These are phyloP conservation scores for Micrastur ruficollis DNA, from an alignment of 2,797 vertebrate genomes.

Conservation along the genomic window DNA sequence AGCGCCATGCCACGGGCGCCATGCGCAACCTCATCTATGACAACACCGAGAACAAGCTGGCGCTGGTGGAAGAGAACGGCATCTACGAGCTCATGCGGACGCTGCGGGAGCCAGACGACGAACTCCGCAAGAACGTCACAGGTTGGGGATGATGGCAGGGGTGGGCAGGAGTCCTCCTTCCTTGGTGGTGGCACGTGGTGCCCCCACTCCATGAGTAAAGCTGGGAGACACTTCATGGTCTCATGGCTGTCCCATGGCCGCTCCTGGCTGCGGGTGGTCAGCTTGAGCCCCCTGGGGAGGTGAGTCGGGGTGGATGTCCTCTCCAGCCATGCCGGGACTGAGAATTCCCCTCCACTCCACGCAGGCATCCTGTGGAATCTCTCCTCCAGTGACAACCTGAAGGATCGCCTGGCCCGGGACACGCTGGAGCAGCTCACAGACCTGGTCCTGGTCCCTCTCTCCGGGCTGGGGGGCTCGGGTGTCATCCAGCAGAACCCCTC, in stretches of 20 bases:
- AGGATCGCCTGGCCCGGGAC: conserved; percentile 86
- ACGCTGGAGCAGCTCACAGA: conserved; percentile 82
- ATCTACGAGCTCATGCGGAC: conserved; percentile 84
- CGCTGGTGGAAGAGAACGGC: conserved; percentile 85
- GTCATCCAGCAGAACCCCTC: conserved; percentile 79
- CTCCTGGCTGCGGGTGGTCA: background rate
- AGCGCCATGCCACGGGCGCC: conserved; percentile 90
- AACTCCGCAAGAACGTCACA: conserved; percentile 93
- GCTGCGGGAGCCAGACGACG: conserved; percentile 81
- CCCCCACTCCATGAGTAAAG: accelerated
- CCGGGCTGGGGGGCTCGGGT: conserved; percentile 58
- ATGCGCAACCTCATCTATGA: conserved; percentile 94
- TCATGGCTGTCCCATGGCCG: background rate
- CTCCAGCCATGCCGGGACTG: accelerated
- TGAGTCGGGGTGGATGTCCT: background rate
- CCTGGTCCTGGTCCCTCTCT: conserved; percentile 84
- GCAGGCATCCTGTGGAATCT: conserved; percentile 97
- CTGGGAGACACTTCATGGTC: background rate
- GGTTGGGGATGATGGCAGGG: conserved; percentile 55
- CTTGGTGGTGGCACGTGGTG: accelerated
- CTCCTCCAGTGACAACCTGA: conserved; percentile 92
- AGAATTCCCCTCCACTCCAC: accelerated
- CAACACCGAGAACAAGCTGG: conserved; percentile 87
- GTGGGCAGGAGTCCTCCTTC: background rate
- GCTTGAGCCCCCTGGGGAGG: accelerated